Base-by-base conservation (phyloP, 2,888 invertebrate genomes). In the Mimachlamys varia region DNA sequence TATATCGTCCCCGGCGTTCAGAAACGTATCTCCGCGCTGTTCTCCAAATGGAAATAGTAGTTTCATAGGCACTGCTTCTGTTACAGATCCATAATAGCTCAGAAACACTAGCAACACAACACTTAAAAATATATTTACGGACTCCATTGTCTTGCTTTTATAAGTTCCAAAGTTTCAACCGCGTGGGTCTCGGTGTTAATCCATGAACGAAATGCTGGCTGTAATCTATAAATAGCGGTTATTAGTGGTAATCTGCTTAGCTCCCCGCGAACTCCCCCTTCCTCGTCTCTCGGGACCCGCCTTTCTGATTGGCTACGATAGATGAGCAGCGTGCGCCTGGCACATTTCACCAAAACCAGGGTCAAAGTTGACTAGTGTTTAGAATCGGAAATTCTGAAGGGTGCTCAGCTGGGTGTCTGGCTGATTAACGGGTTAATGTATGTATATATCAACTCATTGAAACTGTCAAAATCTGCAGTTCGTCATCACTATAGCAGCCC, bases 1-100 rank as follows among this genome's bases (percentile, higher is more conserved):
- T 27, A 97, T 97, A 93, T 98, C 98, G 94, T 97, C 97, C 0
- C 97, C 97, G 1, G 96, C 95, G 13, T 95, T 94, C 90, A 98
- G 96, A 62, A 96, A 95, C 89, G 97, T 96, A 95, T 98, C 98
- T 92, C 97, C 96, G 0, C 93, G 92, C 10, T 97, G 97, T 0
- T 96, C 96, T 17, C 98, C 98, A 95, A 97, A 97, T 4, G 98
- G 97, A 96, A 94, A 96, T 62, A 96, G 94, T 22, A 94, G 91
- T 87, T 93, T 90, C 5, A 92, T 88, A 2, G 94, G 92, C 7
- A 94, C 94, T 37, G 92, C 91, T 3, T 88, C 55, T 13, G 92
- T 92, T 33, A 58, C 62, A 89, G n/a, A 88, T 19, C 88, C 38
- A 87, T 88, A 89, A 90, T 49, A 87, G 88, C 92, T 91, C 44